Base-by-base conservation (phyloP, 2,888 invertebrate species). In the Gryllus longicercus region DNA sequence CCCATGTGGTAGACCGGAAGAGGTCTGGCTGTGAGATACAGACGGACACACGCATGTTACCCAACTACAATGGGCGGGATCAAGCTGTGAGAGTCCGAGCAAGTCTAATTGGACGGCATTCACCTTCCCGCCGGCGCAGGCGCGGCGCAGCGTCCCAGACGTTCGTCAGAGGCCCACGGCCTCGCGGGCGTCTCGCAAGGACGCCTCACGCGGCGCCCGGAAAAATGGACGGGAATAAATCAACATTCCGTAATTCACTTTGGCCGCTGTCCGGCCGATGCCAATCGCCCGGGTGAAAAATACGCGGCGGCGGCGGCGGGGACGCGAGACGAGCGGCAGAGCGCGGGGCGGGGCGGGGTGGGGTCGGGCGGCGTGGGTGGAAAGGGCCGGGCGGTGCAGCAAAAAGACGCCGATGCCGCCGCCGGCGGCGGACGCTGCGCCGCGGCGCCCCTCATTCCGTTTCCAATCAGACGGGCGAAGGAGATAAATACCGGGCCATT, bases 181-280 rank as follows among this genome's bases (percentile, higher is more conserved):
- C 14, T n/a, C 63, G 14, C 63, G 14, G 16, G 14, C 63, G 63
- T 14, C 63, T 63, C 63, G n/a, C 63, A 63, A 63, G n/a, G 63
- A 63, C 38, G n/a, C 63, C n/a, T 18, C 14, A n/a, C n/a, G 63
- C 5, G n/a, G 63, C 63, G 63, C 63, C 16, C 16, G 63, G 63
- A 63, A 63, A 63, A 63, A 63, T 63, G 63, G 63, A 14, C 16
- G 16, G 63, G n/a, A 63, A 63, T 63, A 63, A 63, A 63, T 63
- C 63, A 63, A 63, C 16, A 18, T 63, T 63, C 63, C n/a, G 63
- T 63, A 63, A 63, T 63, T 63, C 63, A 63, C 63, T 63, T 63
- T 63, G 63, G 63, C 63, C 63, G 63, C 63, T 63, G 63, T 63
- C 63, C 63, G 63, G 63, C n/a, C 63, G 63, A 63, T 63, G 63